A percentile compares a stretch with the other conserved stretches of the same genome.
Conservation (phyloP, 2,797 vertebrate genomes). For the Sparidentex hasta region DNA sequence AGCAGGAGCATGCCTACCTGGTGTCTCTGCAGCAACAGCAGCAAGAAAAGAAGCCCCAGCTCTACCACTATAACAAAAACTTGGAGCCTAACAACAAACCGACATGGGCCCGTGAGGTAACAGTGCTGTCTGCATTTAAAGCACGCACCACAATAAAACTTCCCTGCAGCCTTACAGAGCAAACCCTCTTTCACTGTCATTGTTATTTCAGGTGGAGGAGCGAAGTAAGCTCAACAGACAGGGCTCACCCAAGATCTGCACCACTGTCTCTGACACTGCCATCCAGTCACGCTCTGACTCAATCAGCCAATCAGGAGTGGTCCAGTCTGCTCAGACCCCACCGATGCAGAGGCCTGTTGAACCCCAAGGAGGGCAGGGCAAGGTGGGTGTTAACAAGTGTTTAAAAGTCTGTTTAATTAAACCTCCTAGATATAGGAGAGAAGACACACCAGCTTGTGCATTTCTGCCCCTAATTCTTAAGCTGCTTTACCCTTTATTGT, state of each 20-base stretch:
- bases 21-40: slow-evolving; percentile 91
- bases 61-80: slow-evolving; percentile 93
- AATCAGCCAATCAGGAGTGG: slow-evolving; percentile 84
- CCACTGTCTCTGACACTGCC: slow-evolving; percentile 88
- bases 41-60: slow-evolving; percentile 91
- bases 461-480: slow-evolving; percentile 35
- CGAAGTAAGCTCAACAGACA: slow-evolving; percentile 92
- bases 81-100: slow-evolving; percentile 91
- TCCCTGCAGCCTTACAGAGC: neutral
- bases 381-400: slow-evolving; percentile 83
- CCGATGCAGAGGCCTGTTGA: slow-evolving; percentile 95
- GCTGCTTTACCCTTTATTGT: slow-evolving; percentile 47
- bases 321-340: slow-evolving; percentile 90
- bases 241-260: slow-evolving; percentile 92
- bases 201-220: slow-evolving; percentile 90
- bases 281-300: slow-evolving; percentile 90
- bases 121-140: neutral
- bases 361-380: slow-evolving; percentile 93
- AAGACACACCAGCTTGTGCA: slow-evolving; percentile 2
- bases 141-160: neutral
- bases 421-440: neutral
- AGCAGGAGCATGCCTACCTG: slow-evolving; percentile 95
- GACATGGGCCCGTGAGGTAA: slow-evolving; percentile 90
- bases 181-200: neutral
- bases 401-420: slow-evolving; percentile 5